Evolutionary conservation across 1,140 invertebrate species (phyloP).

Genomic region (Caenorhabditis latens): DNA sequence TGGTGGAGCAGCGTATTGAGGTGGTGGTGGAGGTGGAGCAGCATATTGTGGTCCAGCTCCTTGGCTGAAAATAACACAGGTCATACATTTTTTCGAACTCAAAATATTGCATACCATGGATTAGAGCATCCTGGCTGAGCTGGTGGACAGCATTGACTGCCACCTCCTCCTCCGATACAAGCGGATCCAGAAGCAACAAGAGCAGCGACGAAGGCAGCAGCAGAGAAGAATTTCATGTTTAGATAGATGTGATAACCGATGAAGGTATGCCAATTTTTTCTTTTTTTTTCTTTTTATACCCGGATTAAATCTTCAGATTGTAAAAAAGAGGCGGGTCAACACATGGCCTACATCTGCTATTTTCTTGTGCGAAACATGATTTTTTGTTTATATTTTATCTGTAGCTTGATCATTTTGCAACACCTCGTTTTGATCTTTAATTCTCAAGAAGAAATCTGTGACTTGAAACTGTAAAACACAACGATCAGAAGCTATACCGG

Average conservation of each 20-base stretch:
- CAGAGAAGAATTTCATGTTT: constrained; percentile 19
- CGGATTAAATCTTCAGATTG: background rate
- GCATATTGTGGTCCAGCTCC: constrained; percentile 42
- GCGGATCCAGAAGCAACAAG: constrained; percentile 5
- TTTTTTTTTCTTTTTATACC: constrained; percentile 6
- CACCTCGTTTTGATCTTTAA: constrained; percentile 7
- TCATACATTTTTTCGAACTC: background rate
- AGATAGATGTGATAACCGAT: background rate
- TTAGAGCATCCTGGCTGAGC: constrained; percentile 31
- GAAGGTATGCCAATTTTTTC: background rate
- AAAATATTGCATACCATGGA: background rate
- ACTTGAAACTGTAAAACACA: background rate
- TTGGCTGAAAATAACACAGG: background rate
- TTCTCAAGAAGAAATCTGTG: background rate
- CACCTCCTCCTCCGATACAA: constrained; percentile 37
- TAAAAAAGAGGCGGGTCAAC: background rate
- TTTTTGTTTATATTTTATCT: constrained; percentile 6
- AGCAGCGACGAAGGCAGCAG: constrained; percentile 16
- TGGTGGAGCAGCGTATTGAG: constrained; percentile 17
- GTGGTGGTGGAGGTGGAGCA: background rate
- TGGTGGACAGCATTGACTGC: constrained; percentile 28
- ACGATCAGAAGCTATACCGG: background rate
- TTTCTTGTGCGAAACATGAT: background rate
- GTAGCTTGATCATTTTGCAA: background rate
- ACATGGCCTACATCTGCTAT: background rate